These are phyloP conservation scores for Neopipo cinnamomea DNA, from an alignment of 2,113 vertebrate species.

Conservation along the genomic window DNA sequence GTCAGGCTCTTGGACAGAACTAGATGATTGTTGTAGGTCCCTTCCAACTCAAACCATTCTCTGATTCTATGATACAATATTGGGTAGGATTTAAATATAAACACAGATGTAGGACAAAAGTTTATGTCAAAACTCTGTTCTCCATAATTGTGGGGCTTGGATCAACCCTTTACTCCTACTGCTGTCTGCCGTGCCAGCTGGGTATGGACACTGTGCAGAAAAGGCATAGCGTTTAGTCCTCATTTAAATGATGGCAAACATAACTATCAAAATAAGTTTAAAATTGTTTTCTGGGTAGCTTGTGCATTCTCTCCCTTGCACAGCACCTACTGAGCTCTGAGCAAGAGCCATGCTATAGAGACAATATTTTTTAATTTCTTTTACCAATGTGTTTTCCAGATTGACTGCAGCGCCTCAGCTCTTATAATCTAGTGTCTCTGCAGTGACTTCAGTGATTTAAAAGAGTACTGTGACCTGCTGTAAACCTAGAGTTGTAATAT, in stretches of 20 bases:
- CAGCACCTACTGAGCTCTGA: background rate
- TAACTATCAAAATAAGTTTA: background rate
- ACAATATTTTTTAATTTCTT: background rate
- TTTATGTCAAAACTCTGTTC: background rate
- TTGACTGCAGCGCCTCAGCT: background rate
- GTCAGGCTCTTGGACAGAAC: background rate
- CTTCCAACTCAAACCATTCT: background rate
- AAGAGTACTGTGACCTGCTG: background rate
- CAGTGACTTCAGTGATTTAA: background rate
- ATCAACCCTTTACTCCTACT: background rate
- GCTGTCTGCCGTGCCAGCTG: background rate
- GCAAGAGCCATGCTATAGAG: background rate
- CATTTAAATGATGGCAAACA: background rate
- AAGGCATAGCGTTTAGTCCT: background rate
- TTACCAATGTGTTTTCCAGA: background rate
- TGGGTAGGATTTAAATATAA: background rate
- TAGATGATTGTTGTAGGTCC: background rate
- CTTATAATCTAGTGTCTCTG: background rate
- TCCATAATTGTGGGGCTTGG: background rate
- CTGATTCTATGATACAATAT: background rate
- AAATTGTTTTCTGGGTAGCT: background rate
- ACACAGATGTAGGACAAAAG: background rate
- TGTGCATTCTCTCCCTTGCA: background rate
- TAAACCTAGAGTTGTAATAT: background rate
- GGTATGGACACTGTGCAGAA: background rate